Conservation (phyloP, 2,113 vertebrate genomes). For the Dunckerocampus dactyliophorus region DNA sequence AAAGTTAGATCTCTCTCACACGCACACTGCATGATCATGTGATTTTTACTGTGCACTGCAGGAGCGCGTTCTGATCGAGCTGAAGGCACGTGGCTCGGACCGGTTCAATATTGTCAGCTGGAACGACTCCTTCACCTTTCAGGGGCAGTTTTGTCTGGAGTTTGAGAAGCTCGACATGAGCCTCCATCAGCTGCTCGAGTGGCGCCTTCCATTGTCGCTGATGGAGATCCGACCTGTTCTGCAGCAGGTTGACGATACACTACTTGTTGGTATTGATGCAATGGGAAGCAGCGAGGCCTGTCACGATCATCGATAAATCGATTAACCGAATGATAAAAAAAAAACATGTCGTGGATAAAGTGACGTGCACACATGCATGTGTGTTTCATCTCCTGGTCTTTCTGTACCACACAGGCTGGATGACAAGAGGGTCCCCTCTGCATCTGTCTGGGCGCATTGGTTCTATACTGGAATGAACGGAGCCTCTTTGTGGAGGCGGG, state of each 20-base stretch:
- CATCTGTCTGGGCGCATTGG: too few species aligned
- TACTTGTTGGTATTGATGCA: background rate
- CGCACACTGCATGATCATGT: background rate
- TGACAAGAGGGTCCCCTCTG: too few species aligned
- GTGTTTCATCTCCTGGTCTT: too few species aligned
- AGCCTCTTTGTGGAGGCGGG: too few species aligned
- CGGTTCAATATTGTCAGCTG: constrained; percentile 8
- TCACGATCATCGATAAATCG: too few species aligned
- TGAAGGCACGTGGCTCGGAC: constrained; percentile 7
- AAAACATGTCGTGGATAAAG: too few species aligned
- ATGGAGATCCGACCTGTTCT: constrained; percentile 10
- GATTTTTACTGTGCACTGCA: background rate
- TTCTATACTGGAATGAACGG: too few species aligned
- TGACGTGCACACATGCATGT: too few species aligned
- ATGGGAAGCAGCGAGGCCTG: too few species aligned
- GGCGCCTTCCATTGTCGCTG: background rate
- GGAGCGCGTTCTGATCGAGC: constrained; percentile 8
- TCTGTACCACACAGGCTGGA: too few species aligned
- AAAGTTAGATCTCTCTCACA: background rate
- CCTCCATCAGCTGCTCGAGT: constrained; percentile 6
- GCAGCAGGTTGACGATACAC: constrained; percentile 2
- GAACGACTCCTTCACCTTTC: constrained; percentile 10
- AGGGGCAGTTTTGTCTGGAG: constrained; percentile 11
- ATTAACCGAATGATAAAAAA: too few species aligned
- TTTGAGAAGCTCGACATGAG: constrained; percentile 12